phyloP scores from a whole-genome alignment of 1,140 invertebrate species.

The Patella vulgata region DNA sequence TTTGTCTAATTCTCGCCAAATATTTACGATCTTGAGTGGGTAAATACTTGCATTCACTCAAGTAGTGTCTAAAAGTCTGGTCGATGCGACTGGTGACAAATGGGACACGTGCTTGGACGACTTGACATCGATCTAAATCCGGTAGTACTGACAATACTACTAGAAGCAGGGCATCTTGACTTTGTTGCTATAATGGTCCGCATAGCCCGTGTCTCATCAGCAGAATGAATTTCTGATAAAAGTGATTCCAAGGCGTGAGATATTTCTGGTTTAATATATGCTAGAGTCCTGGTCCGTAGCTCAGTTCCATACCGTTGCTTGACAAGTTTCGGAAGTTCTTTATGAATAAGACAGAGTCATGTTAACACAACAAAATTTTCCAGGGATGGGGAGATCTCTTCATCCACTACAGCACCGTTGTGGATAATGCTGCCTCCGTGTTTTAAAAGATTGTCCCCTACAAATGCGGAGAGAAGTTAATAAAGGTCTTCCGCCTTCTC shows the following conservation, averaged over 20 bases:
- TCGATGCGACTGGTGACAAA: too few species aligned
- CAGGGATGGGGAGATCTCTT: constrained; percentile 33
- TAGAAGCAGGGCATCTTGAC: too few species aligned
- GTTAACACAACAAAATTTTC: constrained; percentile 43
- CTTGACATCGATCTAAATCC: too few species aligned
- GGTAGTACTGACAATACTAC: too few species aligned
- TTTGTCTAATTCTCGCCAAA: too few species aligned
- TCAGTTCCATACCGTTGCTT: constrained; percentile 42
- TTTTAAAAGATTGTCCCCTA: constrained; percentile 38
- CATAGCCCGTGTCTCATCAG: constrained; percentile 13
- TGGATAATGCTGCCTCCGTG: constrained; percentile 19
- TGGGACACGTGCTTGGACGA: too few species aligned
- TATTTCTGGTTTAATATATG: constrained; percentile 31
- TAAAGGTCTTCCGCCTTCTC: constrained; percentile 36
- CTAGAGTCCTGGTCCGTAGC: constrained; percentile 21
- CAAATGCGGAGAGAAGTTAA: constrained; percentile 30
- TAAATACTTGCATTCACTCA: too few species aligned
- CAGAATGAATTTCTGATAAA: constrained; percentile 25
- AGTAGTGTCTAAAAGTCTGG: too few species aligned
- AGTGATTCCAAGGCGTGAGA: constrained; percentile 21
- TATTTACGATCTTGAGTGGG: too few species aligned
- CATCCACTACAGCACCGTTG: constrained; percentile 25
- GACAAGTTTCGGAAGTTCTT: constrained; percentile 30
- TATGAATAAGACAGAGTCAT: constrained; percentile 36
- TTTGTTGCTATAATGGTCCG: too few species aligned